Evolutionary conservation across 2,113 vertebrate genomes (phyloP), one percentile per base, ranked within the genome.

Genomic region (Podiceps cristatus): DNA sequence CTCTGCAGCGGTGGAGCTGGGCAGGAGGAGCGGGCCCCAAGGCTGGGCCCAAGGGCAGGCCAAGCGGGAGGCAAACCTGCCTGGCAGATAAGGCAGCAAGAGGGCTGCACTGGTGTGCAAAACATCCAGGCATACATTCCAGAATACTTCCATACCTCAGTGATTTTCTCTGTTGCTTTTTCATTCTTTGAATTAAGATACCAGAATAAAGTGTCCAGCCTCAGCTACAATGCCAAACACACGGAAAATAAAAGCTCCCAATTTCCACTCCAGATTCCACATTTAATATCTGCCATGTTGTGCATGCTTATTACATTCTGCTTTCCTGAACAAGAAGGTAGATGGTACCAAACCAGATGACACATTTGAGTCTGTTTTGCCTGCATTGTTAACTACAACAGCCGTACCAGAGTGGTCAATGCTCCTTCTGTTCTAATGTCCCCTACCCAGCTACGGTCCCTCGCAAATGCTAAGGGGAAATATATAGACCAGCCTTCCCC

Each of bases 331-430:
- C 13, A n/a, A 72, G 67, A 25, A 2, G 13, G 40, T 52, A 77
- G 45, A 33, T 10, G 22, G 40, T 11, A 49, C n/a, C 76, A 47
- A 76, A n/a, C 5, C 29, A 66, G 40, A 25, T 5, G 22, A 29
- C 19, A 3, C 3, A 9, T 11, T 0, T 3, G 44, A 52, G 52
- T 7, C 45, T 42, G 42, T 29, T 37, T 31, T 69, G 44, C 31
- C 42, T 2, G 1, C 11, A 2, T 5, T 4, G 25, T 7, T 19
- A 17, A 29, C 13, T 8, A 2, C 15, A 11, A 3, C 1, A 2
- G 69, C 69, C 12, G 25, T 10, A 15, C 11, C 42, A 7, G 17
- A 4, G 13, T 3, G 3, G 8, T 7, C 40, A 13, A 49, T 20
- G 50, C 15, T 69, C 50, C 44, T 50, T 16, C 56, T 33, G 10